Conservation (phyloP, 2,797 vertebrate species). For the Tokudaia tokunoshimensis region DNA sequence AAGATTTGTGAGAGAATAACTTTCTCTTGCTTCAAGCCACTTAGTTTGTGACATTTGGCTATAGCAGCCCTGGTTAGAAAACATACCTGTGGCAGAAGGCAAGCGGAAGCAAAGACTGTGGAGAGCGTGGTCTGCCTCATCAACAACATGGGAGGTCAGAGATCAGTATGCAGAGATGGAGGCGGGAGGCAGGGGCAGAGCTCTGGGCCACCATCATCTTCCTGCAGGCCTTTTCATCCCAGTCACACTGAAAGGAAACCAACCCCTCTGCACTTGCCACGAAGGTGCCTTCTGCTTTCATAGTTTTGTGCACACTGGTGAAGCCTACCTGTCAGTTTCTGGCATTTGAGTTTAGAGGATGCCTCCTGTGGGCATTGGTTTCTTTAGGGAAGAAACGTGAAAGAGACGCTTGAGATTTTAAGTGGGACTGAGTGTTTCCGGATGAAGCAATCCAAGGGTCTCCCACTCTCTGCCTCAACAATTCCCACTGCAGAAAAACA, state of each 20-base stretch:
- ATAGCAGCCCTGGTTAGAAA: background rate
- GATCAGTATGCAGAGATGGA: background rate
- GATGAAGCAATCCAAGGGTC: background rate
- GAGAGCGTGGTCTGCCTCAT: background rate
- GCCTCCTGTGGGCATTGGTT: background rate
- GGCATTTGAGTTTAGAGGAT: background rate
- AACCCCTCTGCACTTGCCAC: background rate
- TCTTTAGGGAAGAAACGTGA: background rate
- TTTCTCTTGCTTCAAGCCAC: background rate
- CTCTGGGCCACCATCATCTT: background rate
- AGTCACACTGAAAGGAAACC: background rate
- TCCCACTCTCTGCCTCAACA: background rate
- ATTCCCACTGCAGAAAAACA: background rate
- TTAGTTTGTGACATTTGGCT: background rate
- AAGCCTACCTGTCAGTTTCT: background rate
- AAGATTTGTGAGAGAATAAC: background rate
- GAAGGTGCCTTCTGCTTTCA: background rate
- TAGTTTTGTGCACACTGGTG: background rate
- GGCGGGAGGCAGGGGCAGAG: background rate
- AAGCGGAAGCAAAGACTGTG: background rate
- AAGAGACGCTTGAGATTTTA: background rate
- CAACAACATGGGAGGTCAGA: no score
- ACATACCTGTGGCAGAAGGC: background rate
- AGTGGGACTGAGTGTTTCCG: background rate
- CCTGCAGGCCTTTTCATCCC: accelerated